Evolutionary conservation across 2,888 invertebrate genomes (phyloP).

Genomic region (Megastigmus dorsalis): DNA sequence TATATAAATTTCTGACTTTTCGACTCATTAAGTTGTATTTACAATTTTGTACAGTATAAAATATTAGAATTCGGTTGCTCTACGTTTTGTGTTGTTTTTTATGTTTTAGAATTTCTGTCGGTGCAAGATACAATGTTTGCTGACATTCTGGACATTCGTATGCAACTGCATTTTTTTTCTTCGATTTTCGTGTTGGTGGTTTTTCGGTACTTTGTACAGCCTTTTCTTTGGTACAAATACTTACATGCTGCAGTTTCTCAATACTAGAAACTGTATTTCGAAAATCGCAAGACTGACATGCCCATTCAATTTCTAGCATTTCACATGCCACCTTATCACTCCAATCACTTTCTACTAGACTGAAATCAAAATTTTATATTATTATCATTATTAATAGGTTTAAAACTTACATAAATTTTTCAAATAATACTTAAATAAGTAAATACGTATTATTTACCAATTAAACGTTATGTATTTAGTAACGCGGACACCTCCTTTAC

Average conservation of each 20-base stretch:
- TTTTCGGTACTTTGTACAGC: slow-evolving; percentile 58
- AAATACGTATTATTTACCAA: slow-evolving; percentile 76
- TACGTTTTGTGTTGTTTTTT: slow-evolving; percentile 77
- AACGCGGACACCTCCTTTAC: slow-evolving; percentile 89
- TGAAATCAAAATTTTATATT: slow-evolving; percentile 67
- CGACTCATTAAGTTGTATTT: slow-evolving; percentile 32
- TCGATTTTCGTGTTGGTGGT: slow-evolving; percentile 52
- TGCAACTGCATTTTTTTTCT: slow-evolving; percentile 78
- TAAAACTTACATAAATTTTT: too few relatives aligned
- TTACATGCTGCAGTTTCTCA: slow-evolving; percentile 85
- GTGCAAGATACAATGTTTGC: slow-evolving; percentile 81
- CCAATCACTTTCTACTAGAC: slow-evolving; percentile 83
- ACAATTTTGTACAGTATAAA: slow-evolving; percentile 19
- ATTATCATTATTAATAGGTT: too few relatives aligned
- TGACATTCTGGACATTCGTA: slow-evolving; percentile 86
- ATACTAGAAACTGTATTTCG: slow-evolving; percentile 80
- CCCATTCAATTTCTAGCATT: slow-evolving; percentile 81
- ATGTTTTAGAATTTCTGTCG: slow-evolving; percentile 91
- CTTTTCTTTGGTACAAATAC: slow-evolving; percentile 64
- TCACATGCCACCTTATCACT: slow-evolving; percentile 79
- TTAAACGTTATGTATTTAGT: slow-evolving; percentile 89
- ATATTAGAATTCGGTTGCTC: slow-evolving; percentile 2
- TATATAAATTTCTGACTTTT: too few relatives aligned
- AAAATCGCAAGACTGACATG: slow-evolving; percentile 82
- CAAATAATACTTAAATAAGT: not conserved